phyloP scores from a whole-genome alignment of 92 coral and sea anemone genomes.

The Siderastrea radians region DNA sequence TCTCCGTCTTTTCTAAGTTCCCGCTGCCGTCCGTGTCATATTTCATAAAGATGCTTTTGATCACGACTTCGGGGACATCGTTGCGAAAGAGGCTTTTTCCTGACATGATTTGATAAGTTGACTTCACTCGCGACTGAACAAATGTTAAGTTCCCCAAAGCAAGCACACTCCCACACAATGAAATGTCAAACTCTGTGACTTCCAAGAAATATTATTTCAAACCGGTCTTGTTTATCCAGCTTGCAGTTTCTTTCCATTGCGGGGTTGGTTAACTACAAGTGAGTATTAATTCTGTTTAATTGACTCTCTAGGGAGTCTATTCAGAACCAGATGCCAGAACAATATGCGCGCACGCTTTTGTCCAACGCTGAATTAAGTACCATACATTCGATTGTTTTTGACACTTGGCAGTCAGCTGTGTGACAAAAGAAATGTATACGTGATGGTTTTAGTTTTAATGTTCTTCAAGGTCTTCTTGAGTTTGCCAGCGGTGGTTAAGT shows the following conservation, averaged over 20 bases:
- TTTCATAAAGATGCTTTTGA: constrained; percentile 77
- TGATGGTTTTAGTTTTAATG: no score
- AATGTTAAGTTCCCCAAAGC: neutral
- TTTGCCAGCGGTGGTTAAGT: no score
- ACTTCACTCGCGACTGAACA: neutral
- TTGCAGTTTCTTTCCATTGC: constrained; percentile 7
- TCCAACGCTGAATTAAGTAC: neutral
- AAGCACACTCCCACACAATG: neutral
- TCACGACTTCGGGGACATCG: constrained; percentile 79
- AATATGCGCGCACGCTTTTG: neutral
- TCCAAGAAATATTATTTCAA: neutral
- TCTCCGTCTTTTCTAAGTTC: constrained; percentile 59
- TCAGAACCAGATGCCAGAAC: neutral
- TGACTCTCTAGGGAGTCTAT: constrained; percentile 36
- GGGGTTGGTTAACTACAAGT: constrained; percentile 19
- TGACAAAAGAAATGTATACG: no score
- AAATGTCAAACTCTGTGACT: neutral
- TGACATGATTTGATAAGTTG: constrained; percentile 26
- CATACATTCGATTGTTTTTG: neutral
- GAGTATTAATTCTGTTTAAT: constrained; percentile 13
- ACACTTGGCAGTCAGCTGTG: no score
- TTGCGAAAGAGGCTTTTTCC: constrained; percentile 68
- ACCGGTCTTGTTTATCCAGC: neutral
- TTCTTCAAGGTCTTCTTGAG: no score
- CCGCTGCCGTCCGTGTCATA: constrained; percentile 79